Evolutionary conservation across 2,113 vertebrate species (phyloP).

Genomic region (Pedetes capensis): DNA sequence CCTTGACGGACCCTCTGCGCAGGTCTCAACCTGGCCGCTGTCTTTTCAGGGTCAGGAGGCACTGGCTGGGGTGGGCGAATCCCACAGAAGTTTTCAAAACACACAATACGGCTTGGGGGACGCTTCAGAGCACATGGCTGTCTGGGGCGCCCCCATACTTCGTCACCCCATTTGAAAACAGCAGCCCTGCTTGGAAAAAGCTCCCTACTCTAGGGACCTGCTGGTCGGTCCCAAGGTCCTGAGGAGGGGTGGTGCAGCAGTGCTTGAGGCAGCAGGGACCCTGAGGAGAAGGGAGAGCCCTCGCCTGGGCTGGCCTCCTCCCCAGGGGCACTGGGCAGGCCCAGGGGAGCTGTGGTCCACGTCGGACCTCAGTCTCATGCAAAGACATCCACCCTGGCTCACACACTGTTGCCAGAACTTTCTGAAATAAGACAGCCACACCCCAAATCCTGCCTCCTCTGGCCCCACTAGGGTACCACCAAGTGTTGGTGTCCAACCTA

Average conservation of each 20-base stretch:
- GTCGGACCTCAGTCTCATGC: not conserved
- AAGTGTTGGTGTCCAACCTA: rapidly evolving
- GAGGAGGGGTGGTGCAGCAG: not conserved
- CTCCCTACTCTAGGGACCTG: not conserved
- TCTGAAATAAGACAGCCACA: not conserved
- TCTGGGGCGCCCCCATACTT: rapidly evolving
- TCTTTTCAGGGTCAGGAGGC: not conserved
- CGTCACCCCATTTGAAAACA: not conserved
- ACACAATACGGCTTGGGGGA: not conserved
- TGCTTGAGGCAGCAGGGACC: too few species aligned
- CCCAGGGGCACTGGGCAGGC: rapidly evolving
- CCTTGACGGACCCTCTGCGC: rapidly evolving
- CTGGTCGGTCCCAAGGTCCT: not conserved
- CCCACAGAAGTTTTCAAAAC: not conserved
- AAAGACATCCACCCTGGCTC: not conserved
- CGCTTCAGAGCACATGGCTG: not conserved
- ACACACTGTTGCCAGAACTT: not conserved
- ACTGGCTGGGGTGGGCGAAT: not conserved
- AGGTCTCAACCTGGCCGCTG: not conserved
- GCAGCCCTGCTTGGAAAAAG: not conserved
- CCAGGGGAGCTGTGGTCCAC: too few species aligned
- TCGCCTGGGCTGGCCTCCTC: not conserved
- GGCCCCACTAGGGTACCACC: not conserved
- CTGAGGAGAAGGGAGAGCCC: not conserved
- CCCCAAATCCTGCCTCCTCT: not conserved